Base-by-base conservation (phyloP, 2,113 vertebrate species). In the Nyctibius bracteatus region DNA sequence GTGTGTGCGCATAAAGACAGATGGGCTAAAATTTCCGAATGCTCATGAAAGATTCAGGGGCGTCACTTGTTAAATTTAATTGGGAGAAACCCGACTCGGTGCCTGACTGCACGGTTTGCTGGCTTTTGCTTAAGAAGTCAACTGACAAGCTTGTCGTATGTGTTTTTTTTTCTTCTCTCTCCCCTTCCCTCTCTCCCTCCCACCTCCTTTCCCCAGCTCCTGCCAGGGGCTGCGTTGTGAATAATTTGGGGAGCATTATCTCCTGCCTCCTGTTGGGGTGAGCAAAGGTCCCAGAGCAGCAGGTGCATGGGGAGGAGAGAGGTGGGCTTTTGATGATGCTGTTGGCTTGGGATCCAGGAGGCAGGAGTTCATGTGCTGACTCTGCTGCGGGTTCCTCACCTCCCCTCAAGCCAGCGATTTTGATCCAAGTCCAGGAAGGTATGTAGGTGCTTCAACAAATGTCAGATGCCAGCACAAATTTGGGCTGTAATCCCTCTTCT, bases 1-100 rank as follows among this genome's bases (percentile, higher is more conserved):
- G 46, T 65, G 84, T 58, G 95, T 49, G 88, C 5, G 7, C 27
- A 52, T 75, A 22, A 55, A 95, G 95, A 95, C 95, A 96, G 97
- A 94, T 63, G 93, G 96, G 90, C 95, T 97, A 94, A 97, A 95
- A 94, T 89, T 81, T 94, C 95, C 27, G 86, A 94, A 87, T 1
- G 92, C 97, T 98, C 97, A 98, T 98, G 97, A 98, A 98, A 98
- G 96, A 98, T 98, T 98, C 98, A 98, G 93, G 95, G 96, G 90
- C 81, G 73, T 96, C 97, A 94, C 97, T 98, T 98, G 97, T 98
- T 98, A 97, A 98, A 98, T 98, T 98, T 98, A 98, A 98, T 98
- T 98, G 97, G 98, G 97, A 97, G 97, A 96, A 97, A 97, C 94
- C 94, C 61, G 35, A 73, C 96, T 96, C 97, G 5, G 61, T 19